Conservation (phyloP, 2,797 vertebrate species). For the Antennarius maculatus region DNA sequence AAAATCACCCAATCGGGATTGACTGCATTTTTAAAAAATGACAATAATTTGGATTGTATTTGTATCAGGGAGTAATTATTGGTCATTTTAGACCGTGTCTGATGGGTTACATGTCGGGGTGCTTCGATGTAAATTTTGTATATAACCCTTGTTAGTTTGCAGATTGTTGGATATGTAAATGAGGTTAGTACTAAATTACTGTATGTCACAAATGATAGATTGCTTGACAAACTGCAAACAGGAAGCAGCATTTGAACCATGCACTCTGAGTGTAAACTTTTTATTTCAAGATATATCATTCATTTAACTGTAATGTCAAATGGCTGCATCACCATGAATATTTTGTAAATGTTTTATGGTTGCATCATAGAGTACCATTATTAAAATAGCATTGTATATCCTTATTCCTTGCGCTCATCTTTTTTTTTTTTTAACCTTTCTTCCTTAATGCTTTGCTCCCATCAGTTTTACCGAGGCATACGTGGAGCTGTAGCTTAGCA, state of each 20-base stretch:
- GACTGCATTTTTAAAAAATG: constrained; percentile 75
- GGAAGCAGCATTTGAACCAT: constrained; percentile 57
- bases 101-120: constrained; percentile 58
- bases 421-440: constrained; percentile 32
- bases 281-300: constrained; percentile 72
- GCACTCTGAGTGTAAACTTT: constrained; percentile 65
- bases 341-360: constrained; percentile 83
- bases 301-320: constrained; percentile 71
- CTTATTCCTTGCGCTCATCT: constrained; percentile 49
- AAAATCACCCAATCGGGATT: constrained; percentile 74
- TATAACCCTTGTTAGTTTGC: constrained; percentile 66
- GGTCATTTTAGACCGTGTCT: constrained; percentile 74
- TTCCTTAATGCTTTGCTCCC: constrained; percentile 19
- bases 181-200: constrained; percentile 64
- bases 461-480: constrained; percentile 26
- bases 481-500: constrained; percentile 74
- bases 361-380: constrained; percentile 75
- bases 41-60: constrained; percentile 66
- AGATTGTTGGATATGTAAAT: constrained; percentile 71
- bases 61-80: constrained; percentile 73
- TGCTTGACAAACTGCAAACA: constrained; percentile 57
- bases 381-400: constrained; percentile 75
- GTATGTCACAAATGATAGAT: constrained; percentile 62
- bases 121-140: constrained; percentile 76
- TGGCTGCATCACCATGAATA: constrained; percentile 76